Conservation (phyloP, 2,888 invertebrate genomes). For the Gisinianus flammeolus region DNA sequence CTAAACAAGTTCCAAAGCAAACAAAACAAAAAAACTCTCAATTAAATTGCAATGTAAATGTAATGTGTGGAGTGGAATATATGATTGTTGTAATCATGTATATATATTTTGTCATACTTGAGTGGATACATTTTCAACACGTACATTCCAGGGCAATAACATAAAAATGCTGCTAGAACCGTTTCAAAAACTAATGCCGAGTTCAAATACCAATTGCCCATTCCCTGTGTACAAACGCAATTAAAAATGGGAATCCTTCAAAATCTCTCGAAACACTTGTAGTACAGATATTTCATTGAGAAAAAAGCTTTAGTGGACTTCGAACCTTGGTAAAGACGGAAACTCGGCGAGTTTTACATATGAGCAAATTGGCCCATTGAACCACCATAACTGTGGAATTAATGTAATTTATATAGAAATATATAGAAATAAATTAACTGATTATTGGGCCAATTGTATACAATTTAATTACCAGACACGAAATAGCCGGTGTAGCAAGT, state of each 20-base stretch:
- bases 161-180: constrained; percentile 63
- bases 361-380: constrained; percentile 49
- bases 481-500: constrained; percentile 65
- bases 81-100: neutral
- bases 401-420: no score
- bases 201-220: neutral
- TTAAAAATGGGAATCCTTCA: neutral
- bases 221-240: no score
- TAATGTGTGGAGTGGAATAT: no score
- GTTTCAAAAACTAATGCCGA: constrained; percentile 68
- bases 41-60: no score
- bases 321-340: constrained; percentile 42
- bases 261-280: neutral
- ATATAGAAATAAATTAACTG: neutral
- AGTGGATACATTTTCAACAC: neutral
- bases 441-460: neutral
- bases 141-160: constrained; percentile 64
- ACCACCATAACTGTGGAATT: constrained; percentile 12
- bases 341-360: constrained; percentile 44
- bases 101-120: neutral
- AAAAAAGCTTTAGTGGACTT: constrained; percentile 37
- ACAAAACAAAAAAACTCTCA: neutral
- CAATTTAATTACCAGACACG: constrained; percentile 65
- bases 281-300: neutral
- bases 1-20: neutral